Evolutionary conservation across 2,113 vertebrate species (phyloP).

Genomic region (Epinephelus lanceolatus): DNA sequence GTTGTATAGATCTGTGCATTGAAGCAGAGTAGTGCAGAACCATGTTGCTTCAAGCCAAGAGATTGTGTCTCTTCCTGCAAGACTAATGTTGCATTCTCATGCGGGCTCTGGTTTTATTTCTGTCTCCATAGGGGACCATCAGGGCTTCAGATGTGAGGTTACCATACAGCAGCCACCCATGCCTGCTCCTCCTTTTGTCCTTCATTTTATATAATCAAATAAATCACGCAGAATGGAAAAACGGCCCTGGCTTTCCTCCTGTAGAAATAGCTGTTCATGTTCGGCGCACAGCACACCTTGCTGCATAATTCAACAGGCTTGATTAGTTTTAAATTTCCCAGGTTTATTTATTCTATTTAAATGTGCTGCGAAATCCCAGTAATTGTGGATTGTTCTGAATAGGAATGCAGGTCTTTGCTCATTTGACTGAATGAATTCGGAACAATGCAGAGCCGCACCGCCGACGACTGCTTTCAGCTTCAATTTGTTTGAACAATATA

Average conservation of each 20-base stretch:
- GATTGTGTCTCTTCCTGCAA: slow-evolving; percentile 31
- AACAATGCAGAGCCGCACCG: slow-evolving; percentile 51
- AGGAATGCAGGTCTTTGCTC: slow-evolving; percentile 58
- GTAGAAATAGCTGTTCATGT: slow-evolving; percentile 64
- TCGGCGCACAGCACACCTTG: slow-evolving; percentile 69
- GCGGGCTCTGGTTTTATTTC: slow-evolving; percentile 66
- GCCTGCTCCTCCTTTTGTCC: slow-evolving; percentile 72
- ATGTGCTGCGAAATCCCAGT: slow-evolving; percentile 61
- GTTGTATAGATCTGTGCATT: not conserved
- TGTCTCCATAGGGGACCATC: slow-evolving; percentile 62
- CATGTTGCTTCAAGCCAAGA: slow-evolving; percentile 2
- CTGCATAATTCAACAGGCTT: slow-evolving; percentile 85
- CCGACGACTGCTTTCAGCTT: slow-evolving; percentile 70
- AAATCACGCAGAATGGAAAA: slow-evolving; percentile 74
- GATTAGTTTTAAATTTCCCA: slow-evolving; percentile 86
- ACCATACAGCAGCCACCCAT: slow-evolving; percentile 61
- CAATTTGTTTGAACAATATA: slow-evolving; percentile 81
- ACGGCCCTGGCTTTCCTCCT: slow-evolving; percentile 5
- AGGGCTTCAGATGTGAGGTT: slow-evolving; percentile 55
- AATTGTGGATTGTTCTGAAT: slow-evolving; percentile 47
- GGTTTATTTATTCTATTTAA: slow-evolving; percentile 78
- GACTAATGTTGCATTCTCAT: slow-evolving; percentile 62
- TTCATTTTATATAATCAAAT: slow-evolving; percentile 86
- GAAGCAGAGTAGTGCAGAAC: not conserved
- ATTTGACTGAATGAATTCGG: slow-evolving; percentile 57